These are phyloP conservation scores for Streblospio benedicti DNA, from an alignment of 1,140 invertebrate species.

Conservation along the genomic window DNA sequence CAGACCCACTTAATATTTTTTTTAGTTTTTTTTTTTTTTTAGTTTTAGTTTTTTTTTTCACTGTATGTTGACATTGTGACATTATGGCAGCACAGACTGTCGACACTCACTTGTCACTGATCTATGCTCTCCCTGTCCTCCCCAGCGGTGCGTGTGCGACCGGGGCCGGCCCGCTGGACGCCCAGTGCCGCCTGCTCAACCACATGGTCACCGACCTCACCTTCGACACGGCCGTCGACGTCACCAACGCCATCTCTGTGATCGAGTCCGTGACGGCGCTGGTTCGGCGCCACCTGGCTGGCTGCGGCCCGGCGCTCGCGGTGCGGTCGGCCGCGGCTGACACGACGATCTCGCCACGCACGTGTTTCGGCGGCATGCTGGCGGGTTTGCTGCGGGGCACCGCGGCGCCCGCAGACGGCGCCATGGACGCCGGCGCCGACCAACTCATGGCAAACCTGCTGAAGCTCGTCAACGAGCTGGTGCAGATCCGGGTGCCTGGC, in stretches of 20 bases:
- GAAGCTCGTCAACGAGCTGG: conserved; percentile 59
- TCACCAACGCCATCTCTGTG: conserved; percentile 64
- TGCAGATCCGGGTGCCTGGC: conserved; percentile 57
- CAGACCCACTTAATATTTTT: too few relatives aligned
- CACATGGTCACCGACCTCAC: conserved; percentile 59
- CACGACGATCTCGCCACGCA: conserved; percentile 42
- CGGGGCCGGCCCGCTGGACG: conserved; percentile 69
- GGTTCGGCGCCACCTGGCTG: conserved; percentile 55
- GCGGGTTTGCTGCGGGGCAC: conserved; percentile 58
- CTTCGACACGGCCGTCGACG: conserved; percentile 57
- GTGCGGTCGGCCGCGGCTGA: conserved; percentile 39
- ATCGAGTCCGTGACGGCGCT: conserved; percentile 62
- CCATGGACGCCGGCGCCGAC: conserved; percentile 55
- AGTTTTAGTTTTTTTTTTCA: too few relatives aligned
- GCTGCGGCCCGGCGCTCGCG: conserved; percentile 54
- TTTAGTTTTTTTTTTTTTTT: too few relatives aligned
- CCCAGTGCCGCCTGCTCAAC: conserved; percentile 65
- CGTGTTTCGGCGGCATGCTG: conserved; percentile 56
- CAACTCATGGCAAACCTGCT: conserved; percentile 61
- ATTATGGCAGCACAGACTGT: too few relatives aligned
- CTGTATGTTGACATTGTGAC: too few relatives aligned
- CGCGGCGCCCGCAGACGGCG: conserved; percentile 49
- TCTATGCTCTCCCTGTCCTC: too few relatives aligned
- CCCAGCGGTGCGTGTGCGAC: conserved; percentile 61
- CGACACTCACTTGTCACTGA: too few relatives aligned